Evolutionary conservation across 1,140 invertebrate genomes (phyloP).

Genomic region (Zaprionus kolodkinae): DNA sequence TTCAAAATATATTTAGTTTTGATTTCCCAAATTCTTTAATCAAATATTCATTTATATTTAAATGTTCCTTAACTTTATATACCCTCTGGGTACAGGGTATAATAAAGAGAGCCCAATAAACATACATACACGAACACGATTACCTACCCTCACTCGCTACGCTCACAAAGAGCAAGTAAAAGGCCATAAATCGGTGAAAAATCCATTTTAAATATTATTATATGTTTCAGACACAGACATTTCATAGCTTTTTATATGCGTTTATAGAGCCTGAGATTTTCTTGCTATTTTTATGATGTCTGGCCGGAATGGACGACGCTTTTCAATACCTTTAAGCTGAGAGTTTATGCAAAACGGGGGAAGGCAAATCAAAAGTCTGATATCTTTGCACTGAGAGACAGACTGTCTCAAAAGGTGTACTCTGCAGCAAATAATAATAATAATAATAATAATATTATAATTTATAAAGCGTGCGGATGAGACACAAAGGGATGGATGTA

Average conservation of each 20-base stretch:
- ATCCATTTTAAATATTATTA: slow-evolving; percentile 72
- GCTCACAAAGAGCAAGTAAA: slow-evolving; percentile 34
- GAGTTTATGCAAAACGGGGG: neutral
- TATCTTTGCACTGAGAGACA: slow-evolving; percentile 2
- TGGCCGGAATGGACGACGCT: slow-evolving; percentile 3
- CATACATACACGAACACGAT: neutral
- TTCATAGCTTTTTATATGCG: slow-evolving; percentile 25
- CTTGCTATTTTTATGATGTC: slow-evolving; percentile 37
- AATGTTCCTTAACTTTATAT: neutral
- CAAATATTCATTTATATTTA: too few relatives aligned
- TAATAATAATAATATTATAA: slow-evolving; percentile 69
- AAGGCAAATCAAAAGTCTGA: neutral
- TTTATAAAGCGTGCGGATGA: slow-evolving; percentile 70
- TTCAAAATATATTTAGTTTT: too few relatives aligned
- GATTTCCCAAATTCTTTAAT: too few relatives aligned
- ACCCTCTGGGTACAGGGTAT: neutral
- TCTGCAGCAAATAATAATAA: slow-evolving; percentile 9
- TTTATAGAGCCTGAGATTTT: slow-evolving; percentile 32
- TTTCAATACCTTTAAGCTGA: neutral
- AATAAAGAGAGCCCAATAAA: neutral
- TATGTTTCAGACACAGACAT: slow-evolving; percentile 38
- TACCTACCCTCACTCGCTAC: neutral
- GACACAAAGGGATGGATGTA: slow-evolving; percentile 46
- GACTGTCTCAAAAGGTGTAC: slow-evolving; percentile 8
- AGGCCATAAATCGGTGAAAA: slow-evolving; percentile 63